These are phyloP conservation scores for Pterostichus madidus DNA, from an alignment of 2,888 invertebrate species.

Conservation along the genomic window DNA sequence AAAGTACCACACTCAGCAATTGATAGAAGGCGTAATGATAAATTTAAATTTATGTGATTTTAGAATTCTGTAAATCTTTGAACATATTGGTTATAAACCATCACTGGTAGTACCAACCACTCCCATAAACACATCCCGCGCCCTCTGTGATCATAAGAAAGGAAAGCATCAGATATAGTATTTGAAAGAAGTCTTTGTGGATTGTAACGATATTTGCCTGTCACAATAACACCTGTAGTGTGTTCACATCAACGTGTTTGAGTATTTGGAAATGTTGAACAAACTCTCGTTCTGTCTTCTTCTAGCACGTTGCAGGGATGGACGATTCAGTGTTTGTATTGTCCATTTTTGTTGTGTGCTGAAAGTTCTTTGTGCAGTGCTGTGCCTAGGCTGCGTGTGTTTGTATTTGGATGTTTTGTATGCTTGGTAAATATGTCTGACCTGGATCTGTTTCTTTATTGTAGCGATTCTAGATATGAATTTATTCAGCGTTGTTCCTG, in stretches of 20 bases:
- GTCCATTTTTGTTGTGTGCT: slow-evolving; percentile 26
- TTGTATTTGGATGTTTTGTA: not conserved
- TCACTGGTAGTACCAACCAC: no score
- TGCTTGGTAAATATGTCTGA: slow-evolving; percentile 12
- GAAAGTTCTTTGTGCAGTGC: slow-evolving; percentile 19
- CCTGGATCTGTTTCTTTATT: slow-evolving; percentile 14
- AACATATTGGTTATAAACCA: no score
- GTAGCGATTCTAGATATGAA: not conserved
- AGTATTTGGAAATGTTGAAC: slow-evolving; percentile 35
- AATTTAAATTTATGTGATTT: no score
- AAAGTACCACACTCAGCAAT: no score
- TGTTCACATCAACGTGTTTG: slow-evolving; percentile 10
- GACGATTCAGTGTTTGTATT: slow-evolving; percentile 1
- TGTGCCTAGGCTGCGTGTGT: not conserved
- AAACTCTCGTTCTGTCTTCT: slow-evolving; percentile 5
- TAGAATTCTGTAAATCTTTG: no score
- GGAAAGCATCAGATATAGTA: slow-evolving; percentile 24
- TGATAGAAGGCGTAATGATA: no score
- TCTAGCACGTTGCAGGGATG: not conserved
- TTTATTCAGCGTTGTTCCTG: not conserved
- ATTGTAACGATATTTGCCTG: slow-evolving; percentile 33
- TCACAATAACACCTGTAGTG: slow-evolving; percentile 43
- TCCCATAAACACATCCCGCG: no score
- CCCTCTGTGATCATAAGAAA: not conserved
- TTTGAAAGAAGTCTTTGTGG: slow-evolving; percentile 3